Conservation (phyloP, 2,888 invertebrate genomes). For the Merodon equestris region DNA sequence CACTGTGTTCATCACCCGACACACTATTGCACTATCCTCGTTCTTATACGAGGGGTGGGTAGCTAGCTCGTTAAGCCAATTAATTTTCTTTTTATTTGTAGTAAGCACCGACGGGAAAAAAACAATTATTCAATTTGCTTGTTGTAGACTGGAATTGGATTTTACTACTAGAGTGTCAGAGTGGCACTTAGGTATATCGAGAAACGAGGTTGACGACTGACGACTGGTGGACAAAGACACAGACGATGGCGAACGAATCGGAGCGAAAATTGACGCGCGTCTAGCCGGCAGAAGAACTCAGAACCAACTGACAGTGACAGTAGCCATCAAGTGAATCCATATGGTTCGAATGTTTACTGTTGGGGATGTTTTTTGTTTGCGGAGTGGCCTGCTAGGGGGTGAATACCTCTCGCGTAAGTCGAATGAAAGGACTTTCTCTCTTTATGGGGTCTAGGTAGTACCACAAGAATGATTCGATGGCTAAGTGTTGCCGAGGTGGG, state of each 20-base stretch:
- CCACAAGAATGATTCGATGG: no score
- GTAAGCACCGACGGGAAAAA: not conserved
- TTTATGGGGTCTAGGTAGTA: constrained; percentile 3
- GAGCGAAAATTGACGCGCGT: constrained; percentile 48
- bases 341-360: constrained; percentile 39
- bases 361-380: constrained; percentile 25
- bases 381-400: constrained; percentile 16
- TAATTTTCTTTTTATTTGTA: not conserved
- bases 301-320: constrained; percentile 59
- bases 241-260: constrained; percentile 14
- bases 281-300: constrained; percentile 54
- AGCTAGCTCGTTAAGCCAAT: constrained; percentile 26
- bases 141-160: no score
- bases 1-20: not conserved
- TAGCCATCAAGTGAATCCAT: constrained; percentile 56
- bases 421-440: constrained; percentile 1
- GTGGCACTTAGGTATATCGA: no score
- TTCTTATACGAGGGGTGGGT: no score
- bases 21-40: constrained; percentile 13
- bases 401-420: no score
- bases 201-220: constrained; percentile 3
- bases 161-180: not conserved
- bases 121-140: constrained; percentile 26
- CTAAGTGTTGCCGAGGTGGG: no score
- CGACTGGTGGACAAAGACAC: no score